Percentiles rank a stretch among this genome's conserved stretches.
Evolutionary conservation across 2,797 vertebrate species (phyloP).

Genomic region (Moxostoma hubbsi): DNA sequence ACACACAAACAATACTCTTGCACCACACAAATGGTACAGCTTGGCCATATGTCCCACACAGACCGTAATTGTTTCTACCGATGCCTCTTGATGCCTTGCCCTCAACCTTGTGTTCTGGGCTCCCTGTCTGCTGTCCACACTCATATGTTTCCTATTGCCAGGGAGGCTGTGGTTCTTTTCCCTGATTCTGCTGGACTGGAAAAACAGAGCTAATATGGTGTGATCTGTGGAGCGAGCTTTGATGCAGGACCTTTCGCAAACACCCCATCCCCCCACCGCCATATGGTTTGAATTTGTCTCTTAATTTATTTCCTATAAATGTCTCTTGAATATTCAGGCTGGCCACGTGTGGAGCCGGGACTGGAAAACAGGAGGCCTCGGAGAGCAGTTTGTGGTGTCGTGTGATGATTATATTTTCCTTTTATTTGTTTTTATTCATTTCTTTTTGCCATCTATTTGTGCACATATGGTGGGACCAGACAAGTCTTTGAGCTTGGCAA

Average conservation of each 20-base stretch:
- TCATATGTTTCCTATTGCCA: constrained; percentile 99
- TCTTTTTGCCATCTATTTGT: constrained; percentile 45
- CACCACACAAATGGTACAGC: background rate
- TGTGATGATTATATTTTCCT: constrained; percentile 85
- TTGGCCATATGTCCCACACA: constrained; percentile 11
- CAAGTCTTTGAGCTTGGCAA: constrained; percentile 1
- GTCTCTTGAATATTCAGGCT: constrained; percentile 93
- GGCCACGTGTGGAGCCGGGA: constrained; percentile 91
- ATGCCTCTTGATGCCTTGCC: constrained; percentile 83
- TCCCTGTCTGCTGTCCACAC: constrained; percentile 76
- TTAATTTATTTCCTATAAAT: constrained; percentile 99
- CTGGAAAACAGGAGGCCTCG: constrained; percentile 84
- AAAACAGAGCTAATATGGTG: constrained; percentile 99
- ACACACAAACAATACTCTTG: constrained; percentile 10
- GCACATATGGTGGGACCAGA: constrained; percentile 59
- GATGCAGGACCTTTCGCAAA: constrained; percentile 97
- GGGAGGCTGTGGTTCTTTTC: constrained; percentile 95
- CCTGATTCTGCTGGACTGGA: constrained; percentile 98
- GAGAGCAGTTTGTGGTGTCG: constrained; percentile 89
- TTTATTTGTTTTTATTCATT: constrained; percentile 53
- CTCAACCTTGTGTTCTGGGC: constrained; percentile 79
- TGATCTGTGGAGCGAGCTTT: constrained; percentile 96
- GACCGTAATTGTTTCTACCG: constrained; percentile 82
- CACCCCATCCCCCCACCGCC: constrained; percentile 86
- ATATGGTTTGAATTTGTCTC: constrained; percentile 99